Conservation (phyloP, 2,888 invertebrate species). For the Alcis repandata region DNA sequence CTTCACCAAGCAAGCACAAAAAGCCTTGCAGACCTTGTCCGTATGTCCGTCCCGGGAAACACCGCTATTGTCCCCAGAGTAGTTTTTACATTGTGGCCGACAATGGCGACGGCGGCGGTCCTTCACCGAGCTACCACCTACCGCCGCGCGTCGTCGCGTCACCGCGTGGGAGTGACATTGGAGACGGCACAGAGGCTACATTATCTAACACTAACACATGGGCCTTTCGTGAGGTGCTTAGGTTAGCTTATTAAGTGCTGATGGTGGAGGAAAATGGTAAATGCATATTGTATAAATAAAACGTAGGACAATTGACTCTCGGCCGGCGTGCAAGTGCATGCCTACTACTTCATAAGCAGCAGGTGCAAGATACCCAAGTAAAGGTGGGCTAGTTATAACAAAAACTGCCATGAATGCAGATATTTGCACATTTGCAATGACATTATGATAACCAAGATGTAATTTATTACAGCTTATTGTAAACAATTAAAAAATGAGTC, state of each 20-base stretch:
- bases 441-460: too few species aligned
- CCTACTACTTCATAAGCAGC: too few species aligned
- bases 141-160: constrained; percentile 35
- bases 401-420: too few species aligned
- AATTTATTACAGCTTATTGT: too few species aligned
- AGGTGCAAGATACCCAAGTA: too few species aligned
- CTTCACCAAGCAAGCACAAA: constrained; percentile 46
- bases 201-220: constrained; percentile 24
- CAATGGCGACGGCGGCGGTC: constrained; percentile 67
- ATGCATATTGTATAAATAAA: too few species aligned
- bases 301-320: too few species aligned
- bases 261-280: background rate
- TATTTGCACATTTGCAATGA: too few species aligned
- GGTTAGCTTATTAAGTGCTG: constrained; percentile 20
- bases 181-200: constrained; percentile 45
- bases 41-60: constrained; percentile 59
- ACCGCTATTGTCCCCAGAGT: constrained; percentile 56
- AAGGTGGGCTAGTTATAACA: too few species aligned
- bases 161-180: constrained; percentile 81
- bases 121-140: constrained; percentile 50
- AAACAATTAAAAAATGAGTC: too few species aligned
- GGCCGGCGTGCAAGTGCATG: too few species aligned
- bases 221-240: constrained; percentile 33
- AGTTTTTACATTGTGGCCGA: constrained; percentile 34
- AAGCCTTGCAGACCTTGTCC: constrained; percentile 54